Percentiles rank a stretch among this genome's conserved stretches.
Conservation (phyloP, 2,888 invertebrate genomes). For the Seira sanloemensis region DNA sequence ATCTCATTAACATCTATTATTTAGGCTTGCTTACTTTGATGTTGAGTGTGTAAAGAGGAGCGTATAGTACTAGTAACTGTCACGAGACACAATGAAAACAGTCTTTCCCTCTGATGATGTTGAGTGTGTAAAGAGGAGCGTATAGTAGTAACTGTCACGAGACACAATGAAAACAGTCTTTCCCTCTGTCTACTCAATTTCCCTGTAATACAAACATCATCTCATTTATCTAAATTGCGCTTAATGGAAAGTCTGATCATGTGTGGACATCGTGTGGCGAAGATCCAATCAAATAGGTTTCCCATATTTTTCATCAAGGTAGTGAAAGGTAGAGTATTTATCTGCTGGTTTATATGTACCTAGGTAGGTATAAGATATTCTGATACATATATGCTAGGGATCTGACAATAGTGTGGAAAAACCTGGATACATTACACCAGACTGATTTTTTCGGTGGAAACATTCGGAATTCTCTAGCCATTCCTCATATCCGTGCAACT, state of each 20-base stretch:
- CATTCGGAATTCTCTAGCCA: slow-evolving; percentile 40
- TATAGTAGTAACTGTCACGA: neutral
- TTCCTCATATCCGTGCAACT: slow-evolving; percentile 47
- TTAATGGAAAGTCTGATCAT: slow-evolving; percentile 44
- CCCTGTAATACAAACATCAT: neutral
- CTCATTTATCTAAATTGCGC: slow-evolving; percentile 39
- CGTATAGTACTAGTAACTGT: too few relatives aligned
- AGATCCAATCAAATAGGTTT: neutral
- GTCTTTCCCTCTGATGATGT: neutral
- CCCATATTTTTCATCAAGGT: too few relatives aligned
- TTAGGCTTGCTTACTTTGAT: neutral
- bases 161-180: neutral
- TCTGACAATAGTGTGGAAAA: slow-evolving; percentile 23
- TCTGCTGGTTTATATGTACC: too few relatives aligned
- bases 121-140: neutral
- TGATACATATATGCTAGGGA: too few relatives aligned
- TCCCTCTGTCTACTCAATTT: neutral
- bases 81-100: neutral
- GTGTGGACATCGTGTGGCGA: neutral
- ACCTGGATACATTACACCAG: slow-evolving; percentile 24
- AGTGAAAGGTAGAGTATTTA: too few relatives aligned
- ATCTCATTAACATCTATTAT: neutral
- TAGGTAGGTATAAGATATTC: too few relatives aligned
- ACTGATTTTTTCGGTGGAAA: slow-evolving; percentile 49
- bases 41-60: neutral